phyloP scores from a whole-genome alignment of 1,140 invertebrate genomes.

The Ptiloglossa arizonensis region DNA sequence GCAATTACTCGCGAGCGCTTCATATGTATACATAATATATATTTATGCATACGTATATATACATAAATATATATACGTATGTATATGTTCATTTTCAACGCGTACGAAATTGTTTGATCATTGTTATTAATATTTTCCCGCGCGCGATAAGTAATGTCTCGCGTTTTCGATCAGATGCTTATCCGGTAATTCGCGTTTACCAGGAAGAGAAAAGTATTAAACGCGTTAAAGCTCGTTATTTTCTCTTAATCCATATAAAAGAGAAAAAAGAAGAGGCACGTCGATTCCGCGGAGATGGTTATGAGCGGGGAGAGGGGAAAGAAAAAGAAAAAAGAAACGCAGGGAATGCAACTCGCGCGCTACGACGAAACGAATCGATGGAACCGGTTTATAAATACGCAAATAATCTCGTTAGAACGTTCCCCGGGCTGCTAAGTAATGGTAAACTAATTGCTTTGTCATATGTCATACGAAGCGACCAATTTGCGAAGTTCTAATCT shows the following conservation, averaged over 20 bases:
- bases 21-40: too few species aligned
- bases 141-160: constrained; percentile 29
- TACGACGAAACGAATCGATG: background rate
- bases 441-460: constrained; percentile 15
- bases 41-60: too few species aligned
- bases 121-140: constrained; percentile 46
- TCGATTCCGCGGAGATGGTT: too few species aligned
- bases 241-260: background rate
- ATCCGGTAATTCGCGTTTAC: background rate
- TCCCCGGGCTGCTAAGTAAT: background rate
- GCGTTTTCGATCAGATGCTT: constrained; percentile 13
- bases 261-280: too few species aligned
- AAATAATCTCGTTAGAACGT: background rate
- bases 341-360: background rate
- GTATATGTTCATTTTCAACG: background rate
- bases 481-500: constrained; percentile 45
- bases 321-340: too few species aligned
- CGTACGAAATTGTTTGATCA: constrained; percentile 39
- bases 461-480: constrained; percentile 20
- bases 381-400: background rate
- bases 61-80: constrained; percentile 24
- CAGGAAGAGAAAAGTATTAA: background rate
- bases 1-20: constrained; percentile 38
- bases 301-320: too few species aligned
- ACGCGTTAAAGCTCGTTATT: background rate